A percentile compares a stretch with the other conserved stretches of the same genome.
phyloP scores from a whole-genome alignment of 2,113 vertebrate species.

The Isichthys henryi region DNA sequence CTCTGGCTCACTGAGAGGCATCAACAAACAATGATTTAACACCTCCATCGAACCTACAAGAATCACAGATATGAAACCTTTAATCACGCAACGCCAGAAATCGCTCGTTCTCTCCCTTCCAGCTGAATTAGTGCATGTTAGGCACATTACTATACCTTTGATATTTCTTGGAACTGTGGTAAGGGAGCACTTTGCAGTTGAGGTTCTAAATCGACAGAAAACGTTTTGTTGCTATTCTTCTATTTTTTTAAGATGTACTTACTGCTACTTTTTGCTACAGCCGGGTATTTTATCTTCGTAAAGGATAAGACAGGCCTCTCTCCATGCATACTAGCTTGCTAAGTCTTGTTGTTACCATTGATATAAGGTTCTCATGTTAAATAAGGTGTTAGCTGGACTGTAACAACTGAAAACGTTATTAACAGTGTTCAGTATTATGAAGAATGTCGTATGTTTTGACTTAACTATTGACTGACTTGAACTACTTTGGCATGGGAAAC shows the following conservation, averaged over 20 bases:
- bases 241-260: neutral
- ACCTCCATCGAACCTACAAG: neutral
- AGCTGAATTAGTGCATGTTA: conserved; percentile 2
- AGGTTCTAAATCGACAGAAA: conserved; percentile 22
- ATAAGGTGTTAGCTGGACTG: neutral
- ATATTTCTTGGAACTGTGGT: conserved; percentile 7
- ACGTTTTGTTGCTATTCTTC: conserved; percentile 17
- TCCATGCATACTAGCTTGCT: neutral
- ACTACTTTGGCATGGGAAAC: neutral
- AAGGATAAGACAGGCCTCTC: neutral
- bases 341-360: neutral
- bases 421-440: neutral
- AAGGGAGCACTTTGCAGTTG: conserved; percentile 14
- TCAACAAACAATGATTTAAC: neutral
- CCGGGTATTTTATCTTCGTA: neutral
- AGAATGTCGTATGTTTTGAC: neutral
- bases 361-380: neutral
- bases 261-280: neutral
- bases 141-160: neutral
- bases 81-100: neutral
- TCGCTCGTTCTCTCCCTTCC: neutral
- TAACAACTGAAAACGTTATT: neutral
- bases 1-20: neutral
- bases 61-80: neutral
- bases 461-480: neutral